These are phyloP conservation scores for Parnassius smintheus DNA, from an alignment of 2,888 invertebrate genomes.

Conservation along the genomic window DNA sequence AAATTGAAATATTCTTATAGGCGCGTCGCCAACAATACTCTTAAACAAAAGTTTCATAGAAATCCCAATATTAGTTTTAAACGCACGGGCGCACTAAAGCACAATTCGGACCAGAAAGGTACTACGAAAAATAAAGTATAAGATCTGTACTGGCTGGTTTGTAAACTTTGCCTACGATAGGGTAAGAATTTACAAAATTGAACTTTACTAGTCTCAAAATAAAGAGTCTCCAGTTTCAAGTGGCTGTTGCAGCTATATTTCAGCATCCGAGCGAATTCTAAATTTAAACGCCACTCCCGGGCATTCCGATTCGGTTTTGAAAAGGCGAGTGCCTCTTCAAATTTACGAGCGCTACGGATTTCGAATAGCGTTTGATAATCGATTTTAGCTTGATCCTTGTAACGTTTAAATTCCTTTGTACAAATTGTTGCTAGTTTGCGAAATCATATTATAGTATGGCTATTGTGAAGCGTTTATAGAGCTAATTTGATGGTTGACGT, in stretches of 20 bases:
- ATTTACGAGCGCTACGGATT: slow-evolving; percentile 50
- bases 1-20: too few relatives aligned
- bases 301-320: slow-evolving; percentile 61
- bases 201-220: slow-evolving; percentile 33
- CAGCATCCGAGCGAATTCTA: slow-evolving; percentile 52
- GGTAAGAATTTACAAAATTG: slow-evolving; percentile 28
- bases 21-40: slow-evolving; percentile 20
- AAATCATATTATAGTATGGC: slow-evolving; percentile 29
- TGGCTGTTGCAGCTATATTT: slow-evolving; percentile 44
- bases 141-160: slow-evolving; percentile 35
- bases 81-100: slow-evolving; percentile 41
- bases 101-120: slow-evolving; percentile 39
- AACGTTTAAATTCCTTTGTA: slow-evolving; percentile 37
- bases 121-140: slow-evolving; percentile 38
- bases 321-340: slow-evolving; percentile 62
- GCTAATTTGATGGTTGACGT: slow-evolving; percentile 48
- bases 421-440: slow-evolving; percentile 30
- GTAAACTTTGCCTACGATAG: slow-evolving; percentile 30
- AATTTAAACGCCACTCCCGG: slow-evolving; percentile 56
- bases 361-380: slow-evolving; percentile 39
- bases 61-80: slow-evolving; percentile 48
- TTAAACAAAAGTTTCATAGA: slow-evolving; percentile 35
- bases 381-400: slow-evolving; percentile 37
- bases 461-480: slow-evolving; percentile 41
- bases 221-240: slow-evolving; percentile 22